phyloP scores from a whole-genome alignment of 2,113 vertebrate genomes.

The Epinephelus lanceolatus region DNA sequence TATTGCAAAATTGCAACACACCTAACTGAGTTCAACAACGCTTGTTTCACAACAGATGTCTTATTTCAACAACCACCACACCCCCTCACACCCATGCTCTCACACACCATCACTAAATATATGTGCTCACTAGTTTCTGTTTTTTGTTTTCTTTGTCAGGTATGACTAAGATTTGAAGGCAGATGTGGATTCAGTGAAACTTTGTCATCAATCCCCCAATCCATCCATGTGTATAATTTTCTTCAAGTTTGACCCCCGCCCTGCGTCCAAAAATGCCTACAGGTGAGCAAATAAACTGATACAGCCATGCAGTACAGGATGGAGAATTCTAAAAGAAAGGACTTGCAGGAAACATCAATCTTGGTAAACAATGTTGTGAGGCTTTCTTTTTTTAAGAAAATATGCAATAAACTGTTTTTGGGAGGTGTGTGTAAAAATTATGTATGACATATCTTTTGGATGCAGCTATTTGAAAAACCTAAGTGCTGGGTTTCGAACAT shows the following conservation, averaged over 20 bases:
- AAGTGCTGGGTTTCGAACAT: neutral
- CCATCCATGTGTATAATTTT: slow-evolving; percentile 98
- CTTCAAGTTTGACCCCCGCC: slow-evolving; percentile 96
- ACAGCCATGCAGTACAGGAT: neutral
- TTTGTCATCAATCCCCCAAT: slow-evolving; percentile 37
- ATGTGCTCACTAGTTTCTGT: neutral
- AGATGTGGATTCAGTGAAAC: slow-evolving; percentile 60
- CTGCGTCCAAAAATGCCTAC: slow-evolving; percentile 97
- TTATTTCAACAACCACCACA: neutral
- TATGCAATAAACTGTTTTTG: neutral
- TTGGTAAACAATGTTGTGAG: neutral
- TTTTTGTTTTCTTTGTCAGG: slow-evolving; percentile 70
- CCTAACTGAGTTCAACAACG: neutral
- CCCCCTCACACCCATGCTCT: neutral
- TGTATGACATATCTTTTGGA: slow-evolving; percentile 6
- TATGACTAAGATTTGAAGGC: slow-evolving; percentile 70
- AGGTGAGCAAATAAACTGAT: slow-evolving; percentile 82
- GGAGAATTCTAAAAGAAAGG: neutral
- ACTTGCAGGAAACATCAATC: neutral
- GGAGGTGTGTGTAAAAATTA: neutral
- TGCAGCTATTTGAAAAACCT: neutral
- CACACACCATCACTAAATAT: neutral
- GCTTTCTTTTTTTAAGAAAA: neutral
- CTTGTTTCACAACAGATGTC: neutral
- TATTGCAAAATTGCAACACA: neutral